Evolutionary conservation across 2,888 invertebrate genomes (phyloP).

Genomic region (Thumatha senex): DNA sequence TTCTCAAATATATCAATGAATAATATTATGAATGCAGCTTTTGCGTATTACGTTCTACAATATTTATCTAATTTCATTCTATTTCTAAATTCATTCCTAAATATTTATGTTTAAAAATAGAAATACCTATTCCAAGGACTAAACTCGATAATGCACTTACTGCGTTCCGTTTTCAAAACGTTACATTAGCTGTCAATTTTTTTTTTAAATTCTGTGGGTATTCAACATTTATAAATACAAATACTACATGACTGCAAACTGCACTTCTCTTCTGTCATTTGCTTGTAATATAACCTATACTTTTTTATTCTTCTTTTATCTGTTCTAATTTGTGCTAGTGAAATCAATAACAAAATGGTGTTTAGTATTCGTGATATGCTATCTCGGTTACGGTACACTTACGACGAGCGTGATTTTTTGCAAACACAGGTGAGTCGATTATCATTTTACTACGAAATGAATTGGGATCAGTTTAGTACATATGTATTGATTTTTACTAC

Average conservation of each 20-base stretch:
- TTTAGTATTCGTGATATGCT: constrained; percentile 72
- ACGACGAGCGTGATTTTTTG: constrained; percentile 61
- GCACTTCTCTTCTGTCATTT: constrained; percentile 28
- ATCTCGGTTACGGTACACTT: constrained; percentile 63
- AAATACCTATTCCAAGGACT: not conserved
- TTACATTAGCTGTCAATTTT: constrained; percentile 15
- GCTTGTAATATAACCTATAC: constrained; percentile 14
- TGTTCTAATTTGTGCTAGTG: constrained; percentile 29
- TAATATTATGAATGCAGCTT: no score
- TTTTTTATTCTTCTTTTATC: constrained; percentile 25
- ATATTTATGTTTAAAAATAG: no score
- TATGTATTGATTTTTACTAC: no score
- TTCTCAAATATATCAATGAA: no score
- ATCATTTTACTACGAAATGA: not conserved
- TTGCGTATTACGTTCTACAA: no score
- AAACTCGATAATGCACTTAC: not conserved
- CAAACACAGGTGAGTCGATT: constrained; percentile 48
- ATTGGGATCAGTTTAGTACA: not conserved
- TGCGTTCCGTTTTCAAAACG: constrained; percentile 6
- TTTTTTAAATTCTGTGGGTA: constrained; percentile 28
- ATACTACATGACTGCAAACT: constrained; percentile 1
- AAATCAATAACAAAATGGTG: constrained; percentile 56
- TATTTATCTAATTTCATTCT: no score
- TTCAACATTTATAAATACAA: constrained; percentile 7
- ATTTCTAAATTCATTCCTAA: no score